Evolutionary conservation across 1,140 invertebrate species (phyloP), one percentile per base, ranked within the genome.

Genomic region (Polyergus mexicanus): DNA sequence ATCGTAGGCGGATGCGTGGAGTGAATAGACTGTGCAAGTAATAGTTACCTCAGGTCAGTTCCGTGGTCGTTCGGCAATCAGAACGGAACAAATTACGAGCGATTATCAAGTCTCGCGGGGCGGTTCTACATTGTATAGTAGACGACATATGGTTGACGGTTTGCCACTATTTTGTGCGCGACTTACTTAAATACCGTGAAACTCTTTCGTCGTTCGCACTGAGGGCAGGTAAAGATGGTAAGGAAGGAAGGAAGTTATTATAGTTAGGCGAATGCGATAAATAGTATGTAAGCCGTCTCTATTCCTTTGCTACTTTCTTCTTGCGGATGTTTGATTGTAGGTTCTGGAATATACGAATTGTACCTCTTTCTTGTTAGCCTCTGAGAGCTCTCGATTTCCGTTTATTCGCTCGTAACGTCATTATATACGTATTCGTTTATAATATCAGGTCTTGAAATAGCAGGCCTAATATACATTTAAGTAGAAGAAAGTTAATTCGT

Each of bases 31-130:
- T 71, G 16, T 60, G 35, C 11, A 62, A 51, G 51, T 25, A 28
- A 86, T 87, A 81, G 87, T 91, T 92, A 83, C 78, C 89, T 44
- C 75, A 92, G 92, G 92, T 93, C 91, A 92, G 90, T 91, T 88
- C 77, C 85, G 77, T 78, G 84, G 85, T 91, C 84, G 74, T 88
- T 77, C 22, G 86, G 87, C 84, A 91, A 91, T 91, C 92, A 84
- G 85, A 85, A 88, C 89, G 87, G 86, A 89, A 92, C 84, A 89
- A 93, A 93, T 92, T 91, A 84, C 87, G 86, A 90, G 25, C 71
- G 28, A 80, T 85, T 89, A 90, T 88, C 77, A 84, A 87, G 83
- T 74, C 74, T 60, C 38, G 16, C 51, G 54, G 87, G 81, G 81
- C 75, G 86, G 60, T 84, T 75, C 75, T 88, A 86, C 85, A 86